phyloP scores from a whole-genome alignment of 1,140 invertebrate species.

The Macrobrachium nipponense region DNA sequence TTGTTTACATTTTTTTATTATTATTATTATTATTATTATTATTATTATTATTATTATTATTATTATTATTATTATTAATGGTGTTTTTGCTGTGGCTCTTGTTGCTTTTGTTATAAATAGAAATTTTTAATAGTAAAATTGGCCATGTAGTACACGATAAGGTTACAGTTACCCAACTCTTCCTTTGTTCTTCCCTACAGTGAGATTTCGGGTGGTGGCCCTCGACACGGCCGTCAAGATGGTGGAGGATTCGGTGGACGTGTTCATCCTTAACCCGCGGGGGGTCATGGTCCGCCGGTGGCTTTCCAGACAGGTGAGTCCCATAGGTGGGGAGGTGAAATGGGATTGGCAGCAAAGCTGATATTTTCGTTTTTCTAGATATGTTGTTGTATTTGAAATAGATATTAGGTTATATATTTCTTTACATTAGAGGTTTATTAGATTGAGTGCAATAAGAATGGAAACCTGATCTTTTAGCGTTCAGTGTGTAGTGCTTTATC shows the following conservation, averaged over 20 bases:
- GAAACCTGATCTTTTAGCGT: too few species aligned
- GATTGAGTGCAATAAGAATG: too few species aligned
- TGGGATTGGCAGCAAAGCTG: neutral
- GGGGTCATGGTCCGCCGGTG: constrained; percentile 88
- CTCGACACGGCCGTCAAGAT: constrained; percentile 90
- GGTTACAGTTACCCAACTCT: neutral
- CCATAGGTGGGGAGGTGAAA: constrained; percentile 60
- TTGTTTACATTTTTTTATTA: neutral
- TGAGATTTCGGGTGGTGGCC: constrained; percentile 88
- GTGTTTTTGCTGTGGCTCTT: neutral
- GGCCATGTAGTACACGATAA: too few species aligned
- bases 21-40: constrained; percentile 20
- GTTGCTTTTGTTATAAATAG: neutral
- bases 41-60: neutral
- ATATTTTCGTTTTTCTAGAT: neutral
- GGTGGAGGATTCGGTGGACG: constrained; percentile 88
- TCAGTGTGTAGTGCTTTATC: too few species aligned
- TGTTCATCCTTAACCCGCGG: constrained; percentile 89
- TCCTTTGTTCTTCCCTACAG: constrained; percentile 70
- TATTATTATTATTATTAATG: neutral
- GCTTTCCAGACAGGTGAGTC: constrained; percentile 82
- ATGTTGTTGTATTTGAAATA: neutral
- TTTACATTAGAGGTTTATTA: too few species aligned
- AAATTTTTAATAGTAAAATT: too few species aligned
- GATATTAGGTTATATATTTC: neutral